phyloP scores from a whole-genome alignment of 2,113 vertebrate species.

The Rhodinocichla rosea region DNA sequence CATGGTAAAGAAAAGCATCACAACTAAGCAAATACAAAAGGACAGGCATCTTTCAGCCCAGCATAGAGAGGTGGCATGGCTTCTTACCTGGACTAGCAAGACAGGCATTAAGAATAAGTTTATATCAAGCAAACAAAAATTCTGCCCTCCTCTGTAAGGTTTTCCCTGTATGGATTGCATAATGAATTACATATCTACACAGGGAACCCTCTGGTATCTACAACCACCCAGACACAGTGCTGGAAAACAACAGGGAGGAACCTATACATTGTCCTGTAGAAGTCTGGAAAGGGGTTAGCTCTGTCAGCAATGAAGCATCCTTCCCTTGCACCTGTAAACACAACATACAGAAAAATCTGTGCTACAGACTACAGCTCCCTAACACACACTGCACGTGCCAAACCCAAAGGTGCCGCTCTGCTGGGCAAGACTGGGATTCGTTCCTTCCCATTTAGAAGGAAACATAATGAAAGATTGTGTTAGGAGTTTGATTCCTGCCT shows the following conservation, averaged over 20 bases:
- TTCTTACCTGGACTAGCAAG: not conserved
- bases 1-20: not conserved
- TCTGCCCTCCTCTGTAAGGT: not conserved
- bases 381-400: rapidly evolving
- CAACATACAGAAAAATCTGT: rapidly evolving
- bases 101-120: not conserved
- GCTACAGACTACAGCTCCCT: rapidly evolving
- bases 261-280: not conserved
- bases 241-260: not conserved
- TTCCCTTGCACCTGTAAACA: not conserved
- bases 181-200: not conserved
- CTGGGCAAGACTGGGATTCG: not conserved
- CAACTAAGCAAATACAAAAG: not conserved
- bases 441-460: not conserved
- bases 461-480: not conserved
- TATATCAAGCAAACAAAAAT: not conserved
- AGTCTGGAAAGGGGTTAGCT: not conserved
- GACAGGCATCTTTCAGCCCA: not conserved
- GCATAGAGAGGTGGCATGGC: not conserved
- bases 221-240: not conserved
- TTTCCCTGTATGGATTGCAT: not conserved
- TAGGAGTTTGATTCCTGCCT: not conserved
- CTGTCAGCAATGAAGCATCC: not conserved
- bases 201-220: not conserved
- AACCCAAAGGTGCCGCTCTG: not conserved